phyloP scores from a whole-genome alignment of 2,113 vertebrate genomes.

The Pollimyrus isidori region DNA sequence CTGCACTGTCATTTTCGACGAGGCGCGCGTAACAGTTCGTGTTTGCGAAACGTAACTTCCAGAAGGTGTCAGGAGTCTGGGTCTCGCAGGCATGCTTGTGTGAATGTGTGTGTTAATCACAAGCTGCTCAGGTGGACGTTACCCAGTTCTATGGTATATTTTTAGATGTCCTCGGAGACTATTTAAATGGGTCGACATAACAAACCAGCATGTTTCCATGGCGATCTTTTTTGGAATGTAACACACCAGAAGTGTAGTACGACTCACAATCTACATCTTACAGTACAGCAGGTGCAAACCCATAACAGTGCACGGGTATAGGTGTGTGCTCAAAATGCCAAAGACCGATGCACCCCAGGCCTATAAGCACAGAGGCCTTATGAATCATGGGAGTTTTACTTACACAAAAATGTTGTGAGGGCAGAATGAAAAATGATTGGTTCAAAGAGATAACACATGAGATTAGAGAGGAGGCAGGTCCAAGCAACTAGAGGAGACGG shows the following conservation, averaged over 20 bases:
- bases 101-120: neutral
- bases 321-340: neutral
- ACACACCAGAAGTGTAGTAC: neutral
- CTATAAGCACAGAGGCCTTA: neutral
- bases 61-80: neutral
- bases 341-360: neutral
- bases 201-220: conserved; percentile 3
- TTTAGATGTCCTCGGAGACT: neutral
- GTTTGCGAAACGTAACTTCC: neutral
- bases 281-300: neutral
- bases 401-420: neutral
- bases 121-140: neutral
- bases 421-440: neutral
- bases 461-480: neutral
- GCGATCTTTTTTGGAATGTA: neutral
- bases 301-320: neutral
- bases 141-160: neutral
- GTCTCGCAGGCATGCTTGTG: neutral
- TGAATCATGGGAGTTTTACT: neutral
- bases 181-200: neutral
- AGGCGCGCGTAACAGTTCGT: conserved; percentile 43
- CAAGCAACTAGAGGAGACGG: neutral
- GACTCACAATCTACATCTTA: neutral
- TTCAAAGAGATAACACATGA: neutral
- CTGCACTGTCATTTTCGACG: conserved; percentile 45